phyloP scores from a whole-genome alignment of 2,888 invertebrate species.

The Coleophora deauratella region DNA sequence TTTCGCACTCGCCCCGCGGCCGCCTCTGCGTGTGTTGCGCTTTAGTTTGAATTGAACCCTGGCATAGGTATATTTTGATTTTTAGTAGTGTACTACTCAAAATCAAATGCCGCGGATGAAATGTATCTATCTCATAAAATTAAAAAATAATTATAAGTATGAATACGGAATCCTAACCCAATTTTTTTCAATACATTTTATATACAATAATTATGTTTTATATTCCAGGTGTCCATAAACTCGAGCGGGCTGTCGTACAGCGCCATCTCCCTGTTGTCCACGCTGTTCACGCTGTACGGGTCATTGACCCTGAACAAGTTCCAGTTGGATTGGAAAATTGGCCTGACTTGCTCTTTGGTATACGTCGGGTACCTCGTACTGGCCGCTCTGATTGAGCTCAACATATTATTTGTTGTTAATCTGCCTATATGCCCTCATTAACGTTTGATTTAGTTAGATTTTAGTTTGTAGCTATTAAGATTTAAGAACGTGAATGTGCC shows the following conservation, averaged over 20 bases:
- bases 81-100: too few species aligned
- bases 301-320: slow-evolving; percentile 80
- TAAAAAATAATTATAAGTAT: too few species aligned
- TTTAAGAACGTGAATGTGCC: too few species aligned
- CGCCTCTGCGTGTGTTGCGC: too few species aligned
- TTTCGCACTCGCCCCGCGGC: too few species aligned
- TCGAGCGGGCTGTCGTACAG: slow-evolving; percentile 85
- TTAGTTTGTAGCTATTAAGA: too few species aligned
- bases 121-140: too few species aligned
- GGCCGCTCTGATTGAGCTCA: not conserved
- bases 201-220: not conserved
- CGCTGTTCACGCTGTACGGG: slow-evolving; percentile 79
- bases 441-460: not conserved
- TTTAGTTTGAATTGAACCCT: too few species aligned
- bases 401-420: slow-evolving; percentile 76
- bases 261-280: slow-evolving; percentile 81
- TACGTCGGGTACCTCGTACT: slow-evolving; percentile 76
- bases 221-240: slow-evolving; percentile 76
- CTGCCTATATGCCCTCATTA: slow-evolving; percentile 78
- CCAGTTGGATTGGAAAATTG: slow-evolving; percentile 80
- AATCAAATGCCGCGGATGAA: too few species aligned
- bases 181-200: too few species aligned
- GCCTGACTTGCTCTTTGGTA: slow-evolving; percentile 77
- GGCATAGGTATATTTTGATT: too few species aligned
- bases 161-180: too few species aligned